A percentile compares a stretch with the other conserved stretches of the same genome.
These are phyloP conservation scores for Aspidiotus rigidus DNA, from an alignment of 2,888 invertebrate genomes.

Conservation along the genomic window DNA sequence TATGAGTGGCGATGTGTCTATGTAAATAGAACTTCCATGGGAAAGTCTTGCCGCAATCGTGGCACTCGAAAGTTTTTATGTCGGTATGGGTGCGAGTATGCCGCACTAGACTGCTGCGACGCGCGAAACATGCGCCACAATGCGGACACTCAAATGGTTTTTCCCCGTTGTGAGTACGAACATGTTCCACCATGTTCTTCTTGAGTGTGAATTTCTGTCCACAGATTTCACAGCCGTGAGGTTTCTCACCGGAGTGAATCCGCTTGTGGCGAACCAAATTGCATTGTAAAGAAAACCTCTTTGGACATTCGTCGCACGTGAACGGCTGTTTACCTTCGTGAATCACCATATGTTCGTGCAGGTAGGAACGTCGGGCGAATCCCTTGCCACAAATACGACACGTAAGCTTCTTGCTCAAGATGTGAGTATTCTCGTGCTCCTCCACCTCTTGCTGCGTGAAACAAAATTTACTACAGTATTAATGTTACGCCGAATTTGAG, in stretches of 20 bases:
- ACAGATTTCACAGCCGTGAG: slow-evolving; percentile 12
- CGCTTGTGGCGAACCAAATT: slow-evolving; percentile 17
- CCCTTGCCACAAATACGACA: slow-evolving; percentile 14
- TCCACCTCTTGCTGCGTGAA: not conserved
- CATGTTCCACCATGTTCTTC: slow-evolving; percentile 25
- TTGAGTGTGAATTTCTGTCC: slow-evolving; percentile 11
- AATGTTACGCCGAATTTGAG: no score
- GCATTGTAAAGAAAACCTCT: slow-evolving; percentile 18
- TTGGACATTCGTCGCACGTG: slow-evolving; percentile 12
- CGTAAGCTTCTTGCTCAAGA: slow-evolving; percentile 13
- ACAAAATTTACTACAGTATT: slow-evolving; percentile 14
- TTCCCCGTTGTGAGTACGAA: slow-evolving; percentile 20
- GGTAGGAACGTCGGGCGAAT: slow-evolving; percentile 16
- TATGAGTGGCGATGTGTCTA: slow-evolving; percentile 11
- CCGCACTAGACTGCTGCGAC: slow-evolving; percentile 17
- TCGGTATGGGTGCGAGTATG: slow-evolving; percentile 21
- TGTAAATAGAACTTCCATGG: slow-evolving; percentile 24
- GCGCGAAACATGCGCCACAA: not conserved
- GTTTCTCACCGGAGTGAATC: slow-evolving; percentile 26
- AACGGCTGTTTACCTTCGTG: slow-evolving; percentile 18
- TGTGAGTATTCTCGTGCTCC: slow-evolving; percentile 8
- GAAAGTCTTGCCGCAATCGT: slow-evolving; percentile 16
- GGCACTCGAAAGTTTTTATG: slow-evolving; percentile 12
- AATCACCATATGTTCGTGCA: slow-evolving; percentile 13
- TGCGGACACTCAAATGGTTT: slow-evolving; percentile 17